Percentiles rank a stretch among this genome's conserved stretches.
Evolutionary conservation across 2,797 vertebrate species (phyloP).

Genomic region (Cuniculus paca): DNA sequence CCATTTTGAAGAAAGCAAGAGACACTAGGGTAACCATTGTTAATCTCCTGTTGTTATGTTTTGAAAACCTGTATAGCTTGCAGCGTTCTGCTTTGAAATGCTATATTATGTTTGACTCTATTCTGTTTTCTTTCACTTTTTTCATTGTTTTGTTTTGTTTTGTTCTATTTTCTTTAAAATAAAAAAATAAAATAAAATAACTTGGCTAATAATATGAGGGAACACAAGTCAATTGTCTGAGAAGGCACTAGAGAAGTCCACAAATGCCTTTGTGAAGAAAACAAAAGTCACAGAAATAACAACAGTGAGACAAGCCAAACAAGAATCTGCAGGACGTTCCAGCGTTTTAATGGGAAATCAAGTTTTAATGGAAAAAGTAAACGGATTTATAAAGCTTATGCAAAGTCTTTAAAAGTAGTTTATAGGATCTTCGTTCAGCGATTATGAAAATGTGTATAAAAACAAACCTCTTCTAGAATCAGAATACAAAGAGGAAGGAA

Average conservation of each 20-base stretch:
- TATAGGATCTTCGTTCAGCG: conserved; percentile 15
- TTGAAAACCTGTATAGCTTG: too few species aligned
- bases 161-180: too few species aligned
- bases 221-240: background rate
- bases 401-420: conserved; percentile 28
- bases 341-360: background rate
- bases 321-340: background rate
- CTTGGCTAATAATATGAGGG: background rate
- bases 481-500: background rate
- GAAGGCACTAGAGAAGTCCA: conserved; percentile 25
- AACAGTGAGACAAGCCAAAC: background rate
- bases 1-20: too few species aligned
- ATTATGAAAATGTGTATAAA: conserved; percentile 35
- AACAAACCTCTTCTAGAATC: background rate
- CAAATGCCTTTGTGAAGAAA: background rate
- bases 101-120: too few species aligned
- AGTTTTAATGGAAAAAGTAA: background rate
- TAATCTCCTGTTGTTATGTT: too few species aligned
- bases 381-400: conserved; percentile 23
- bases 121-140: too few species aligned
- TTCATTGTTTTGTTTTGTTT: too few species aligned
- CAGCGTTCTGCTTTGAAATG: too few species aligned
- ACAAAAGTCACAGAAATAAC: background rate
- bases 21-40: too few species aligned
- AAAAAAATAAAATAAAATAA: background rate